A percentile compares a stretch with the other conserved stretches of the same genome.
Conservation (phyloP, 35 echinoderm and acorn worm genomes). For the Heliocidaris erythrogramma region DNA sequence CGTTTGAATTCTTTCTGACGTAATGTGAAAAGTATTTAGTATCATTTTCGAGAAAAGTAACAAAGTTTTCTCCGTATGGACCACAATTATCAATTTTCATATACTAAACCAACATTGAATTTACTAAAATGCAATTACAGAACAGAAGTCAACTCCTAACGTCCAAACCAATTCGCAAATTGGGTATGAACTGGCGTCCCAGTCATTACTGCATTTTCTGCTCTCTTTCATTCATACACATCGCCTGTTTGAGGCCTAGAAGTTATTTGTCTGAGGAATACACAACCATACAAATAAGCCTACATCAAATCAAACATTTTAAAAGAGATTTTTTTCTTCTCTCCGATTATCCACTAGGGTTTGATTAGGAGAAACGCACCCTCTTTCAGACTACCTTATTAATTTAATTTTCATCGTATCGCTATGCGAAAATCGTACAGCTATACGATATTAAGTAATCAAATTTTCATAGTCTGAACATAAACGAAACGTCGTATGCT, state of each 20-base stretch:
- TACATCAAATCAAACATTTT: neutral
- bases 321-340: no score
- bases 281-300: neutral
- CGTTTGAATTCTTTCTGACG: neutral
- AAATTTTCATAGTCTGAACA: no score
- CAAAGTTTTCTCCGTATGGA: neutral
- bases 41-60: neutral
- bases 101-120: neutral
- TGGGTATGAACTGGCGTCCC: neutral
- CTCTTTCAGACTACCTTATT: no score
- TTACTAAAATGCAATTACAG: neutral
- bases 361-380: neutral
- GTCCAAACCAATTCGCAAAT: neutral
- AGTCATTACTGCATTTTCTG: neutral
- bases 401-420: no score
- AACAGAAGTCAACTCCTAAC: neutral
- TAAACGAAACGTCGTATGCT: no score
- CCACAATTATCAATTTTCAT: neutral
- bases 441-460: no score
- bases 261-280: neutral
- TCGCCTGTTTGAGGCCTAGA: neutral
- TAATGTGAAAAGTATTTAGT: neutral
- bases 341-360: neutral
- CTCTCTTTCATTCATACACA: no score
- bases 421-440: no score